These are phyloP conservation scores for Gibbula magus DNA, from an alignment of 2,888 invertebrate species.

Conservation along the genomic window DNA sequence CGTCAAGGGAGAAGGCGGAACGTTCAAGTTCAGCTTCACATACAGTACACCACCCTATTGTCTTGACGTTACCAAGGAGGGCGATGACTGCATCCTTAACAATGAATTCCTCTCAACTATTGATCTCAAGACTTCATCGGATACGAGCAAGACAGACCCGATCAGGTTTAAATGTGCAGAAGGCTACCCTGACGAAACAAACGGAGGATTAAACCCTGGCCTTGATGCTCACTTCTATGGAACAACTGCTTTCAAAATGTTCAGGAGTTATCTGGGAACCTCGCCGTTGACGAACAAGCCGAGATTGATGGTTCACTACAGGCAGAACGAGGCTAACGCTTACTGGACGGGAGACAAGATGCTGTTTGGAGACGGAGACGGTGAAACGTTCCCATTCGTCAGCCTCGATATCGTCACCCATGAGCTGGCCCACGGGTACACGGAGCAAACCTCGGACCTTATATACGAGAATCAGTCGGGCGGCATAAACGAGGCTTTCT, in stretches of 20 bases:
- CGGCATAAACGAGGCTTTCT: conserved; percentile 47
- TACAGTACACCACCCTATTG: conserved; percentile 37
- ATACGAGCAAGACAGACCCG: not conserved
- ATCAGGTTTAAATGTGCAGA: conserved; percentile 33
- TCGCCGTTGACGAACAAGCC: conserved; percentile 28
- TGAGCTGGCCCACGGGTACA: conserved; percentile 51
- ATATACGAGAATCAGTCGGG: conserved; percentile 45
- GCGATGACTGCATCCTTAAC: conserved; percentile 26
- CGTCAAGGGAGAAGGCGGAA: conserved; percentile 39
- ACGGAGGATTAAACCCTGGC: conserved; percentile 45
- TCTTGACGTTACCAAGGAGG: conserved; percentile 25
- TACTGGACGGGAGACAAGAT: conserved; percentile 39
- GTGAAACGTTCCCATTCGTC: conserved; percentile 42
- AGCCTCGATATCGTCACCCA: conserved; percentile 47
- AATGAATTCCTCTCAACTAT: conserved; percentile 31
- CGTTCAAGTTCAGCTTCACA: conserved; percentile 33
- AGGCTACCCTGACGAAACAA: conserved; percentile 37
- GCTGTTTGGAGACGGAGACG: conserved; percentile 45
- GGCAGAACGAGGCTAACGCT: conserved; percentile 35
- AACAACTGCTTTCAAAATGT: conserved; percentile 43
- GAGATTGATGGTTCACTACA: conserved; percentile 43
- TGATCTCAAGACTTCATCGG: conserved; percentile 27
- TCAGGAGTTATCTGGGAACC: conserved; percentile 40
- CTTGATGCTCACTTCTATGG: conserved; percentile 47
- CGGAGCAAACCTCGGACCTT: conserved; percentile 44